Conservation (phyloP, 2,797 vertebrate genomes). For the Clarias platycephalus region DNA sequence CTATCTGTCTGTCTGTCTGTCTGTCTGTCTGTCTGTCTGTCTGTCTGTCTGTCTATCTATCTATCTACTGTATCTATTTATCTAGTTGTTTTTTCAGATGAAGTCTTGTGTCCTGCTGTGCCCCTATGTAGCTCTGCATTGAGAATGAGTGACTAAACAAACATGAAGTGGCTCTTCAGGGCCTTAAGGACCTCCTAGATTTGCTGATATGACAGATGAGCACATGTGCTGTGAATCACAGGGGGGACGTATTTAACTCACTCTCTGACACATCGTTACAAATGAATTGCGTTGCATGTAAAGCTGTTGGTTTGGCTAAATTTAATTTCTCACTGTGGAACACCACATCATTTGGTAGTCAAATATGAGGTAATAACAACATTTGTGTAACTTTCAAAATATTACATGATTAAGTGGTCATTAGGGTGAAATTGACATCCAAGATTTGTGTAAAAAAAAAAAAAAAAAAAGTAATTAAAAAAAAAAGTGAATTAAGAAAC, state of each 20-base stretch:
- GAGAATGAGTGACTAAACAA: conserved; percentile 57
- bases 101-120: conserved; percentile 36
- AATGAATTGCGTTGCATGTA: conserved; percentile 9
- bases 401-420: conserved; percentile 30
- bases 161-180: conserved; percentile 60
- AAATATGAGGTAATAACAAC: conserved; percentile 10
- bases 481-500: conserved; percentile 24
- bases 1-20: too few relatives aligned
- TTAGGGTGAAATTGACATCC: conserved; percentile 29
- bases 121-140: conserved; percentile 49
- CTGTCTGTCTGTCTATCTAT: too few relatives aligned
- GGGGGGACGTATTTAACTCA: conserved; percentile 5
- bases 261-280: conserved; percentile 8
- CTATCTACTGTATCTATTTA: too few relatives aligned
- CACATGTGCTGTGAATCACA: conserved; percentile 17
- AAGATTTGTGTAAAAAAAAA: conserved; percentile 26
- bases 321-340: neutral
- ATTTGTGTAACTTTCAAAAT: conserved; percentile 10
- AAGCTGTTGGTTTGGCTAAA: conserved; percentile 3
- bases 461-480: neutral
- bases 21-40: too few relatives aligned
- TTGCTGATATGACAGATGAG: conserved; percentile 51
- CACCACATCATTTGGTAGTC: conserved; percentile 7
- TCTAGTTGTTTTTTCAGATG: conserved; percentile 11
- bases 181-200: conserved; percentile 56